Conservation (phyloP, 2,888 invertebrate species). For the Copidosoma aretas region DNA sequence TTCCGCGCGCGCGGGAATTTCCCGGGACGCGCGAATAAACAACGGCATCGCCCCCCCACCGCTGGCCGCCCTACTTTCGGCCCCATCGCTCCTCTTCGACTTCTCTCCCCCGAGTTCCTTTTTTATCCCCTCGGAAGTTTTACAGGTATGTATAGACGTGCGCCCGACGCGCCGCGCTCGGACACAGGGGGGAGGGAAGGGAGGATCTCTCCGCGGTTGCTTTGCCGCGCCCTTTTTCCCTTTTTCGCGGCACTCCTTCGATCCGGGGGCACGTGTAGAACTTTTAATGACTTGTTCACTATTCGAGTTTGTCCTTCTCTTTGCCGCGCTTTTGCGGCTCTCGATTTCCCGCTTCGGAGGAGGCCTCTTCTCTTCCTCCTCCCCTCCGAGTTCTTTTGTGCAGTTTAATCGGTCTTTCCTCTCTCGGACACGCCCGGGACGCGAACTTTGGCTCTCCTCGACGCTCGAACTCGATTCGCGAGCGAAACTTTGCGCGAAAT, state of each 20-base stretch:
- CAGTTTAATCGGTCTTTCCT: neutral
- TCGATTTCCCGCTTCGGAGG: neutral
- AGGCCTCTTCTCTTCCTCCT: neutral
- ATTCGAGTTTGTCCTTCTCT: neutral
- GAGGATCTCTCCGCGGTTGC: no score
- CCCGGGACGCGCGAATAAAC: no score
- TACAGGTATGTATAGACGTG: no score
- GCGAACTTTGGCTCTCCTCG: no score
- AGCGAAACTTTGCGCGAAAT: no score
- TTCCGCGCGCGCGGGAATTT: no score
- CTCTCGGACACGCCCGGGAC: neutral
- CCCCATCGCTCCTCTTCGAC: neutral
- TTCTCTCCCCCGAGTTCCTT: no score
- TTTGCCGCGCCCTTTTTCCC: no score
- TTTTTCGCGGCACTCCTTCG: neutral
- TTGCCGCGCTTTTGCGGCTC: neutral
- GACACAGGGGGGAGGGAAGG: no score
- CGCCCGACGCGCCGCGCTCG: no score
- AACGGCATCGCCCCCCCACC: neutral
- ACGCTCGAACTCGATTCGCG: no score
- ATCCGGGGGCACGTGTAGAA: neutral
- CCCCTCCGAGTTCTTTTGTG: neutral
- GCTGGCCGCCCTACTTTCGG: neutral
- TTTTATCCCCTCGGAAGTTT: no score
- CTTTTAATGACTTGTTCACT: constrained; percentile 17